A percentile compares a stretch with the other conserved stretches of the same genome.
Evolutionary conservation across 2,113 vertebrate genomes (phyloP).

Genomic region (Gymnarchus niloticus): DNA sequence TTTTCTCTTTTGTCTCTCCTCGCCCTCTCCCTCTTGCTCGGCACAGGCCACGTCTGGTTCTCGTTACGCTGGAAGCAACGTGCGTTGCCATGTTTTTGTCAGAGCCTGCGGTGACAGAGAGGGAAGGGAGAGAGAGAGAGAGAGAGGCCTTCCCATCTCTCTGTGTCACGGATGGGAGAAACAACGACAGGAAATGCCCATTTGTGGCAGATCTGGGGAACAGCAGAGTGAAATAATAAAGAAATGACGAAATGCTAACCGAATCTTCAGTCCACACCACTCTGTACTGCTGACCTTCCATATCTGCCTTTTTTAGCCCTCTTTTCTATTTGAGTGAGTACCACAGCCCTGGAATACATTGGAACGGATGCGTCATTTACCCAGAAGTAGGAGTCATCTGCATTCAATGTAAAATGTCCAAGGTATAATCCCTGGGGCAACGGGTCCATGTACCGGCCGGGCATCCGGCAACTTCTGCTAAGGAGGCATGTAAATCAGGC

Average conservation of each 20-base stretch:
- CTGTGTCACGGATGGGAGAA: slow-evolving; percentile 68
- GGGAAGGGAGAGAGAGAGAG: slow-evolving; percentile 28
- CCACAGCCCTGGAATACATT: background rate
- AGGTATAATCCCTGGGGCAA: background rate
- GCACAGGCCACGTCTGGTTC: slow-evolving; percentile 60
- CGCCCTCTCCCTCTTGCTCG: background rate
- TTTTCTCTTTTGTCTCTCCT: slow-evolving; percentile 17
- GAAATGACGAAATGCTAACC: slow-evolving; percentile 64
- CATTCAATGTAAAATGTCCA: background rate
- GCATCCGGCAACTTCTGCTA: background rate
- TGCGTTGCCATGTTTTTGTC: slow-evolving; percentile 59
- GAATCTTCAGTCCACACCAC: slow-evolving; percentile 62
- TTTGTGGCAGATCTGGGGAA: slow-evolving; percentile 59
- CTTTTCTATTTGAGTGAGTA: background rate
- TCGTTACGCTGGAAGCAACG: slow-evolving; percentile 63
- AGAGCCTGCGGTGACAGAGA: slow-evolving; percentile 40
- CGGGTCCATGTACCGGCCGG: background rate
- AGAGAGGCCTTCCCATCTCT: slow-evolving; percentile 45
- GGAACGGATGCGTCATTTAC: background rate
- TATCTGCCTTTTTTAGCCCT: slow-evolving; percentile 21
- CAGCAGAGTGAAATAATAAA: slow-evolving; percentile 58
- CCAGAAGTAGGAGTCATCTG: background rate
- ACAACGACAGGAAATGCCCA: slow-evolving; percentile 71
- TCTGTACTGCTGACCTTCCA: slow-evolving; percentile 35
- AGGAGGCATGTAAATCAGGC: slow-evolving; percentile 14